Conservation (phyloP, 2,113 vertebrate genomes). For the Pseudois nayaur region DNA sequence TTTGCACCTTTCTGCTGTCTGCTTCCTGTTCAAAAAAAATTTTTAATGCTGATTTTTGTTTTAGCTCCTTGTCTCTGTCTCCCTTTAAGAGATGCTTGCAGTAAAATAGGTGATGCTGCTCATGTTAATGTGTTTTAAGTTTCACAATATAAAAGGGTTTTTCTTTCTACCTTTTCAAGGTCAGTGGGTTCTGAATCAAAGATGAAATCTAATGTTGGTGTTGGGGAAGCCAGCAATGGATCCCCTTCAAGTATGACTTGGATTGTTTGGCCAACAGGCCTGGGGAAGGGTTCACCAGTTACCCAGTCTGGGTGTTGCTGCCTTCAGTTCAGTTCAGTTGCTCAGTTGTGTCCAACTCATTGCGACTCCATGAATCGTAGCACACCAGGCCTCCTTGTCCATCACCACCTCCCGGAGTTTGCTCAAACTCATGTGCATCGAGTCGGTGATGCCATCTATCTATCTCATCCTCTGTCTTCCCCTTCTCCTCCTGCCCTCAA, state of each 20-base stretch:
- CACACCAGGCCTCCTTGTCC: no score
- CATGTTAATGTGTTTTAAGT: background rate
- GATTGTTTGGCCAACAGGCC: background rate
- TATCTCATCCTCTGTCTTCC: rapidly evolving
- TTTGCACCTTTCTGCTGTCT: slow-evolving; percentile 42
- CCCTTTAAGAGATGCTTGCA: background rate
- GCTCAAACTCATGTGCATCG: no score
- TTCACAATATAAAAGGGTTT: background rate
- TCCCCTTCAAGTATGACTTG: background rate
- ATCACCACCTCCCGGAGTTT: rapidly evolving
- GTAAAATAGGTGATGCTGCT: background rate
- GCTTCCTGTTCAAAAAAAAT: background rate
- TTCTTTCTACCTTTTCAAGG: background rate
- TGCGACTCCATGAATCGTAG: rapidly evolving
- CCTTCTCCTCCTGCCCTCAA: no score
- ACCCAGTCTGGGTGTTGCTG: background rate
- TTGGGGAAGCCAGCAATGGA: background rate
- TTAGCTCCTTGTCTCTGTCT: background rate
- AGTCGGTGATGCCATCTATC: no score
- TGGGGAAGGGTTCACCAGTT: background rate
- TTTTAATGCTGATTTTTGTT: slow-evolving; percentile 19
- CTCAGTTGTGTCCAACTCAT: no score
- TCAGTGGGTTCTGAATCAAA: background rate
- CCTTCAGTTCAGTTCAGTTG: no score
- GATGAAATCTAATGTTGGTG: background rate